Evolutionary conservation across 2,113 vertebrate species (phyloP).

Genomic region (Microcebus tavaratra): DNA sequence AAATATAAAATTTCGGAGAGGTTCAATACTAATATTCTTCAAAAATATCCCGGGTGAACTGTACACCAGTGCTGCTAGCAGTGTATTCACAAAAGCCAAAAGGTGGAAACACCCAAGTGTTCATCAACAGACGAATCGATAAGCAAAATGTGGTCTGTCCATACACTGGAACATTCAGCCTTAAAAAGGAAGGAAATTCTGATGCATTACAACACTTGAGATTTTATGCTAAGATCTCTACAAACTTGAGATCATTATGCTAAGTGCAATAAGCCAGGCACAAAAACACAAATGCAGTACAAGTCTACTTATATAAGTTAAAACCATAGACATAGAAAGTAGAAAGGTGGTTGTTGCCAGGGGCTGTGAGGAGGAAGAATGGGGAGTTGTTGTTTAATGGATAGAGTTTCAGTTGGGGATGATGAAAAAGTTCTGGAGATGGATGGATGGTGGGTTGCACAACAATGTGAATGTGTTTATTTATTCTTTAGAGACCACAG

Average conservation of each 20-base stretch:
- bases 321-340: too few relatives aligned
- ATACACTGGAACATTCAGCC: neutral
- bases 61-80: neutral
- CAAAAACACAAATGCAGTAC: neutral
- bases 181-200: neutral
- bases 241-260: neutral
- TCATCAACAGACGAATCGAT: neutral
- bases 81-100: neutral
- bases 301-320: neutral
- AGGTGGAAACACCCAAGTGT: neutral
- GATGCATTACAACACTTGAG: neutral
- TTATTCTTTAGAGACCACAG: too few relatives aligned
- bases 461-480: neutral
- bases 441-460: neutral
- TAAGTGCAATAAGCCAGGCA: neutral
- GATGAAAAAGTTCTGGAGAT: too few relatives aligned
- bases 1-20: neutral
- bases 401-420: neutral
- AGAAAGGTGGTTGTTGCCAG: neutral
- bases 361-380: neutral
- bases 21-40: constrained; percentile 10
- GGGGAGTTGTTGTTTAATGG: too few relatives aligned
- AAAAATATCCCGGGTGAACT: neutral
- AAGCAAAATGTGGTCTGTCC: neutral
- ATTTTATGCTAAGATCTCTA: too few relatives aligned